phyloP scores from a whole-genome alignment of 2,113 vertebrate genomes.

The Ictidomys tridecemlineatus region DNA sequence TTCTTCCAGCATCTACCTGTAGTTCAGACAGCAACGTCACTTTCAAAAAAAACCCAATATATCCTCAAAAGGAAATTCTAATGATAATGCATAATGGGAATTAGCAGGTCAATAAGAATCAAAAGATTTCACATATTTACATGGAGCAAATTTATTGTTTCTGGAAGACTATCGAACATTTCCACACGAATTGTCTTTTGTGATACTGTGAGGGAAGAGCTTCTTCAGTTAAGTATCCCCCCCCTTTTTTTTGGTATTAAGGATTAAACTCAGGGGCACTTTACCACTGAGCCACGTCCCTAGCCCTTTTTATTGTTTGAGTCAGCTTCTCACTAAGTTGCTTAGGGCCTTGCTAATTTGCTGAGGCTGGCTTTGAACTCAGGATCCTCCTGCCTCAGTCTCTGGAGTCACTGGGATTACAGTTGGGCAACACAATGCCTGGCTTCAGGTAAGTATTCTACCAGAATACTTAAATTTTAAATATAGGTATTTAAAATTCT shows the following conservation, averaged over 20 bases:
- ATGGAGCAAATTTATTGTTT: slow-evolving; percentile 11
- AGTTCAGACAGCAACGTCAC: background rate
- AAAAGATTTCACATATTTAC: slow-evolving; percentile 32
- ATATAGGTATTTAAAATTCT: background rate
- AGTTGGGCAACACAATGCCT: no score
- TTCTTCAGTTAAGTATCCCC: background rate
- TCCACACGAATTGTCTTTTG: background rate
- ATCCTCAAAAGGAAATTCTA: slow-evolving; percentile 12
- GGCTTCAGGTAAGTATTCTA: background rate
- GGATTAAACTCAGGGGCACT: no score
- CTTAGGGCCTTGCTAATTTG: no score
- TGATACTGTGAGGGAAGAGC: slow-evolving; percentile 7
- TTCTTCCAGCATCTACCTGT: slow-evolving; percentile 12
- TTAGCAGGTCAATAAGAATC: slow-evolving; percentile 15
- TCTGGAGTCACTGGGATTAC: no score
- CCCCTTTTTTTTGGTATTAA: no score
- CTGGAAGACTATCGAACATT: slow-evolving; percentile 23
- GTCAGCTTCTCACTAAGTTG: no score
- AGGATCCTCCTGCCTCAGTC: no score
- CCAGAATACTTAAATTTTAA: background rate
- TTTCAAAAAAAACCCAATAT: slow-evolving; percentile 34
- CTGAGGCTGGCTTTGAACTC: no score
- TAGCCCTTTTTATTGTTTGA: no score
- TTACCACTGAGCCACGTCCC: no score
- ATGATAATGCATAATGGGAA: background rate